Conservation (phyloP, 2,888 invertebrate genomes). For the Helobdella robusta region DNA sequence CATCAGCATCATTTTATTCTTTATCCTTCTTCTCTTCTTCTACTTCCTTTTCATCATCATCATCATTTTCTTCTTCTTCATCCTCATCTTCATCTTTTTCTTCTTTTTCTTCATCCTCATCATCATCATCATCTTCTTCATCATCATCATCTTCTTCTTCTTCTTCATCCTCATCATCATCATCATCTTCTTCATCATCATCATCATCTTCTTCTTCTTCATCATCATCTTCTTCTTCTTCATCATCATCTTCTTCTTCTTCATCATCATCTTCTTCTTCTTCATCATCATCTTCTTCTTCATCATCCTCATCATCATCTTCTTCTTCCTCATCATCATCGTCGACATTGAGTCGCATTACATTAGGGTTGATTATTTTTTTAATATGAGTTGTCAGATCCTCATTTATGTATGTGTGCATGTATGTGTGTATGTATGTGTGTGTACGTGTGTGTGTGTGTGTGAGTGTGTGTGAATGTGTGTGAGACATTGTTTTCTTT, state of each 20-base stretch:
- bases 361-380: no score
- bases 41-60: neutral
- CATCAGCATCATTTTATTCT: neutral
- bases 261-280: neutral
- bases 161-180: no score
- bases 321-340: no score
- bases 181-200: constrained; percentile 10
- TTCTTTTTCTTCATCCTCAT: no score
- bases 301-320: no score
- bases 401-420: constrained; percentile 90
- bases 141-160: neutral
- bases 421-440: constrained; percentile 92
- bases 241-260: constrained; percentile 3
- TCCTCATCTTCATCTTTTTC: no score
- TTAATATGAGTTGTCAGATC: constrained; percentile 81
- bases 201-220: constrained; percentile 5
- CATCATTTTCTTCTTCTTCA: neutral
- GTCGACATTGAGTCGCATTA: no score
- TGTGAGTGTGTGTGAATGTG: constrained; percentile 34
- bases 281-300: neutral
- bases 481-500: no score
- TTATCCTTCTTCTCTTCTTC: neutral
- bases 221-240: constrained; percentile 8
- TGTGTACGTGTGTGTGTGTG: constrained; percentile 82
- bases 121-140: neutral